Conservation (phyloP, 1,140 invertebrate genomes). For the Zaprionus gabonicus region DNA sequence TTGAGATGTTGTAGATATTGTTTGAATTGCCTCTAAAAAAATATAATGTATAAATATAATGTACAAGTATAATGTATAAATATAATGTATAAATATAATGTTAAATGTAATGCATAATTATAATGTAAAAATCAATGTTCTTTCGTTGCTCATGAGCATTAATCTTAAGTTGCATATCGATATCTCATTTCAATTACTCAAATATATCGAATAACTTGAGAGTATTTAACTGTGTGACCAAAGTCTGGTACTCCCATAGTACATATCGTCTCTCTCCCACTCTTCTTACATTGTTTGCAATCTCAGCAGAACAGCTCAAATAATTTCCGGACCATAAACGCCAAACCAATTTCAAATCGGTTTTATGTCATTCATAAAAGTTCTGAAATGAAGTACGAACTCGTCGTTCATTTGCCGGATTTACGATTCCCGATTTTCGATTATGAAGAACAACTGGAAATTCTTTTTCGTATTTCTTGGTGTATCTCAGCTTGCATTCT, state of each 20-base stretch:
- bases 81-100: too few species aligned
- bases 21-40: too few species aligned
- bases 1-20: neutral
- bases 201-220: neutral
- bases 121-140: too few species aligned
- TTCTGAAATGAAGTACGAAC: neutral
- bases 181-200: too few species aligned
- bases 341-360: neutral
- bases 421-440: neutral
- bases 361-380: conserved; percentile 4
- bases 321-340: conserved; percentile 6
- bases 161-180: too few species aligned
- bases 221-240: too few species aligned
- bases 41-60: too few species aligned
- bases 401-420: neutral
- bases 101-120: too few species aligned
- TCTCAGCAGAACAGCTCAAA: neutral
- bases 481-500: neutral
- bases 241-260: too few species aligned
- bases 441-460: neutral
- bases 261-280: neutral
- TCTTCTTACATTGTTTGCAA: neutral
- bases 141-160: too few species aligned
- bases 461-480: neutral
- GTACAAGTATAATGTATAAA: too few species aligned